Evolutionary conservation across 2,797 vertebrate genomes (phyloP), one percentile per base, ranked within the genome.

Genomic region (Cynodonichthys magdalenae): DNA sequence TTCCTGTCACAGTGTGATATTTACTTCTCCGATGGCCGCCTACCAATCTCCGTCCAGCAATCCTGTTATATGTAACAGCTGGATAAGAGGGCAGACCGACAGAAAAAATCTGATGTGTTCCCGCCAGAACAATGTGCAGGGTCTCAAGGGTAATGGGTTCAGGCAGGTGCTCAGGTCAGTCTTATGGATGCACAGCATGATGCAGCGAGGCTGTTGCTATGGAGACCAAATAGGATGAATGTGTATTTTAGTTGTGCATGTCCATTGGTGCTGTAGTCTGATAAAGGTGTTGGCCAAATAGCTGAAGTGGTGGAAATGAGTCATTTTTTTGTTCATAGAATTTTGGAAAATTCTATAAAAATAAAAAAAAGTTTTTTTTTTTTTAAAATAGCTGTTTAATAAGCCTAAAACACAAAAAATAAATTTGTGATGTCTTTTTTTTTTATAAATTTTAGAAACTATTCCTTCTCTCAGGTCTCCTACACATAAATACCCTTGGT

Each of bases 161-260:
- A 6, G 56, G 63, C 63, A 48, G 66, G 46, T 11, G 71, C 66
- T 64, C 63, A 79, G 86, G 85, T 87, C 71, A 70, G 63, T 52
- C 67, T 81, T 73, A 75, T 68, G 76, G 83, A 82, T 77, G 46
- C 82, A 5, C 81, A 79, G 87, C 73, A 6, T 59, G 85, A 63
- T 46, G 60, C 45, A 6, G 75, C 71, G 82, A 84, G 79, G 75
- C 82, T 77, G 91, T 92, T 90, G 75, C 88, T 68, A 88, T 91
- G 87, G 87, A 53, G 66, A 90, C 80, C 29, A 53, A 64, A 67
- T 63, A 52, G 65, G 53, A 64, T 49, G 20, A 71, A 36, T 50
- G 50, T 66, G 53, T 62, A 52, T 49, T 76, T 72, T 27, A 60
- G 63, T 44, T 74, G 63, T 86, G 74, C 66, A 70, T 61, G 81